Evolutionary conservation across 1,140 invertebrate species (phyloP), one percentile per base, ranked within the genome.

Genomic region (Drosophila arizonae): DNA sequence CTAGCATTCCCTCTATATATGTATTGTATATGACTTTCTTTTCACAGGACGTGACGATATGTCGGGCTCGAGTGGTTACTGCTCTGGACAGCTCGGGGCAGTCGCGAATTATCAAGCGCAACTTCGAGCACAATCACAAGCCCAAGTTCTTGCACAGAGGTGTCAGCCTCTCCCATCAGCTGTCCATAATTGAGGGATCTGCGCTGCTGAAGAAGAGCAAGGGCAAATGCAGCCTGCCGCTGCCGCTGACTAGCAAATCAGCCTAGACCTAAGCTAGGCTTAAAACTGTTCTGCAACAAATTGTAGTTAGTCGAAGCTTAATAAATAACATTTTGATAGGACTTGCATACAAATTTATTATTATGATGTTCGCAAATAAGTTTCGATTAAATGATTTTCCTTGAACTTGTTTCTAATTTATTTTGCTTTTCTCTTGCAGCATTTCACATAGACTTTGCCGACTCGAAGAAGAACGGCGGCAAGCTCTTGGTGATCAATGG

Each of bases 401-500:
- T 33, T 6, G n/a, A 17, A 33, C 3, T 41, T 30, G 26, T 62
- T n/a, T 58, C 9, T 11, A 43, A 81, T 68, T 87, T 76, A 82
- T 66, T 11, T 6, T 8, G 15, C 26, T 66, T 48, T 72, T 33
- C 36, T 54, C 21, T 76, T 74, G 4, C 74, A 91, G 90, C 76
- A 5, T 91, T 90, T 71, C 87, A 80, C 58, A 90, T 92, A 30
- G 90, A 91, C 56, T 92, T 91, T 67, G 88, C 90, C 28, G 82
- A 90, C 66, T 92, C 91, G 0, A 92, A 92, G 43, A 91, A 92
- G 55, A 92, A 91, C 30, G 90, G 91, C 28, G 91, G 91, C 48
- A 91, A 92, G 65, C 43, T 92, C 28, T 72, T 92, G 51, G 91
- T 92, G 2, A 88, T 92, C n/a, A 92, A 92, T 84, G 91, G 91